Evolutionary conservation across 2,113 vertebrate genomes (phyloP), one percentile per base, ranked within the genome.

Genomic region (Rhinopomastus cyanomelas): DNA sequence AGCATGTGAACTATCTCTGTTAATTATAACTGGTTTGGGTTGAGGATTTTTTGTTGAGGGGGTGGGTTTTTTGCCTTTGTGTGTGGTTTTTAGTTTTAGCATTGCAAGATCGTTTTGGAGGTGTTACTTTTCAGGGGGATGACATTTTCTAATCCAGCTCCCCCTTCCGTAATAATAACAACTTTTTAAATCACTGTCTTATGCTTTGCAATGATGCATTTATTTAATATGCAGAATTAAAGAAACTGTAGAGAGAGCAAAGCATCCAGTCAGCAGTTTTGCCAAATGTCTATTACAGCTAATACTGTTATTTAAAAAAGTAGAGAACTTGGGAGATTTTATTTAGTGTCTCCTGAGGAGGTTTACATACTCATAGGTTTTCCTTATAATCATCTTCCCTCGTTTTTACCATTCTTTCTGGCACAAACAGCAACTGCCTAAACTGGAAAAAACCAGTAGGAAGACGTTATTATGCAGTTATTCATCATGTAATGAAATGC

Each of bases 171-270:
- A 86, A 72, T 30, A 62, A 59, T 10, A 57, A 36, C n/a, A n/a
- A n/a, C n/a, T 8, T 61, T 36, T 1, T n/a, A 32, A 73, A 23
- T 19, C 13, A 60, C 25, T 64, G n/a, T 51, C 7, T 68, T 26
- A n/a, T 65, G 46, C 39, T 76, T 87, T 85, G 51, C 66, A 73
- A 61, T 22, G 27, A 49, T 30, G n/a, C 16, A 22, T 82, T 84
- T 87, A 42, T 65, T 82, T 89, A 69, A 94, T 48, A 48, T 55
- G n/a, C 56, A 86, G 52, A 90, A 71, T n/a, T 44, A 76, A 62
- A 92, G 27, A 37, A 79, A 90, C 30, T 52, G 26, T 23, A 14
- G 23, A 69, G n/a, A 59, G 74, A 92, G 72, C 48, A 89, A 93
- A 69, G 48, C 29, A 74, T 36, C 36, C 75, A 64, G 48, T 60